Conservation (phyloP, 2,888 invertebrate species). For the Fissipunctia ypsillon region DNA sequence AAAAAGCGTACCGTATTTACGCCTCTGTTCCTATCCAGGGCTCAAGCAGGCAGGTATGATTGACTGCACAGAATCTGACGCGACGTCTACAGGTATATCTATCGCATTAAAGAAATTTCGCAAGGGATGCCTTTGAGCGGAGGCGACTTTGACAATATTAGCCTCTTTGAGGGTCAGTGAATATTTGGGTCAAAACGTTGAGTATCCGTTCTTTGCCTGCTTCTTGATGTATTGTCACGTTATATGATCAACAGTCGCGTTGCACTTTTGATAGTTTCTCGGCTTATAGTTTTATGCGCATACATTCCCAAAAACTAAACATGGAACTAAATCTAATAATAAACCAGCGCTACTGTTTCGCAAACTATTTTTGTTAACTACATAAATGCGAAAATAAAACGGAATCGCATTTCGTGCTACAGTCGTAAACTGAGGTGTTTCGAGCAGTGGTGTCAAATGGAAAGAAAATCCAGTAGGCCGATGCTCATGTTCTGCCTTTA, state of each 20-base stretch:
- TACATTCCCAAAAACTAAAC: neutral
- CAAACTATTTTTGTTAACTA: slow-evolving; percentile 44
- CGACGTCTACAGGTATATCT: slow-evolving; percentile 22
- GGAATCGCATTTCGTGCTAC: slow-evolving; percentile 47
- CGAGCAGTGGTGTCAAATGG: slow-evolving; percentile 10
- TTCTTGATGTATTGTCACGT: slow-evolving; percentile 19
- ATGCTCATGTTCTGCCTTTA: neutral
- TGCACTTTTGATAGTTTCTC: neutral
- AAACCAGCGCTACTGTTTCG: slow-evolving; percentile 25
- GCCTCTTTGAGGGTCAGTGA: slow-evolving; percentile 45
- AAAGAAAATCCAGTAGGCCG: slow-evolving; percentile 17
- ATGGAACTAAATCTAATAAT: slow-evolving; percentile 26
- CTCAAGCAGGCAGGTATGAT: neutral
- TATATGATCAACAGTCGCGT: neutral
- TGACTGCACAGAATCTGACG: slow-evolving; percentile 17
- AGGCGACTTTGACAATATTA: slow-evolving; percentile 44
- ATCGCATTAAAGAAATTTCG: slow-evolving; percentile 41
- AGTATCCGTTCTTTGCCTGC: slow-evolving; percentile 28
- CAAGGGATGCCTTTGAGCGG: slow-evolving; percentile 29
- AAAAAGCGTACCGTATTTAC: neutral
- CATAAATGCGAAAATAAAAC: slow-evolving; percentile 53
- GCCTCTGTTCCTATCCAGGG: neutral
- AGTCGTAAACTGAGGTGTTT: slow-evolving; percentile 61
- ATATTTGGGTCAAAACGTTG: slow-evolving; percentile 47
- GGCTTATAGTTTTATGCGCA: no score